Percentiles rank a stretch among this genome's conserved stretches.
Conservation (phyloP, 2,113 vertebrate species). For the Psittacus erithacus region DNA sequence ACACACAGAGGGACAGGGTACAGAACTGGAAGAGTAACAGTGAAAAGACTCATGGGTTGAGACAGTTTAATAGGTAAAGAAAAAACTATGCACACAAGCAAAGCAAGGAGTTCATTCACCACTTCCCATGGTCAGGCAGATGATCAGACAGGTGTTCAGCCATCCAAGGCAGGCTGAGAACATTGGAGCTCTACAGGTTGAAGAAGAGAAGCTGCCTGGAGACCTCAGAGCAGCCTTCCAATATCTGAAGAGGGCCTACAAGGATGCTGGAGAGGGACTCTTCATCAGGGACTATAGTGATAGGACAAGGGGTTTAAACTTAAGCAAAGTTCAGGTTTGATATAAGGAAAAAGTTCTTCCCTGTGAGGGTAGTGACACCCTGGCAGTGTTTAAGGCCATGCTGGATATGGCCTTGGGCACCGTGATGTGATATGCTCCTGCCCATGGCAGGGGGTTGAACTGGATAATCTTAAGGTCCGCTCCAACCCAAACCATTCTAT, state of each 20-base stretch:
- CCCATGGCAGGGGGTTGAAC: neutral
- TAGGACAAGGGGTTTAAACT: neutral
- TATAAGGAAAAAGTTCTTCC: neutral
- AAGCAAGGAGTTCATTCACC: neutral
- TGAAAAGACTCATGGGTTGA: neutral
- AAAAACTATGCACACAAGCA: neutral
- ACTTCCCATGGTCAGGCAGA: neutral
- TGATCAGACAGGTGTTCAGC: neutral
- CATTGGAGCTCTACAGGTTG: neutral
- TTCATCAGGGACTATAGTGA: neutral
- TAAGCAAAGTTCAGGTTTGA: neutral
- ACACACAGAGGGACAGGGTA: neutral
- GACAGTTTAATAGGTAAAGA: neutral
- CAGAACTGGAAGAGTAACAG: neutral
- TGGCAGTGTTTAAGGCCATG: neutral
- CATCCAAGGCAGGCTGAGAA: neutral
- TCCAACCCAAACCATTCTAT: neutral
- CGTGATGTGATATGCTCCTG: neutral
- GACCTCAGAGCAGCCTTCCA: neutral
- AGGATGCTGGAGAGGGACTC: neutral
- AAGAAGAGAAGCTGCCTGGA: neutral
- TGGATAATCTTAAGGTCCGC: neutral
- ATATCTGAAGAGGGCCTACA: neutral
- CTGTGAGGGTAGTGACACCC: neutral
- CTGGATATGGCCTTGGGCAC: neutral